Percentiles rank a stretch among this genome's conserved stretches.
These are phyloP conservation scores for Liposcelis brunnea DNA, from an alignment of 2,888 invertebrate genomes.

Conservation along the genomic window DNA sequence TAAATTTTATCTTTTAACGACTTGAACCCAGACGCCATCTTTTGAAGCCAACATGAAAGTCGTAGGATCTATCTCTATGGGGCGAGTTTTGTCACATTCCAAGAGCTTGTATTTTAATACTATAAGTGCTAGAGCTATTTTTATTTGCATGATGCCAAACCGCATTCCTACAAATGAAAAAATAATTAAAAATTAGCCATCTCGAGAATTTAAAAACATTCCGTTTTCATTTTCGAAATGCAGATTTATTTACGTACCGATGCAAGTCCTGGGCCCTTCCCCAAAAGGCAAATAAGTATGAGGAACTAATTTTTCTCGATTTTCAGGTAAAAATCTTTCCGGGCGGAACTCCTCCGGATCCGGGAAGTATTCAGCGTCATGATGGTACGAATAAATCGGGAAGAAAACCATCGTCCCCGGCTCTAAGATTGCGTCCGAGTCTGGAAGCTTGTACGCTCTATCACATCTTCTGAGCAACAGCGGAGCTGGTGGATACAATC, in stretches of 20 bases:
- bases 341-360: conserved; percentile 43
- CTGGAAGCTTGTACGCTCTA: conserved; percentile 20
- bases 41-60: neutral
- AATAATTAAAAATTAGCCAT: neutral
- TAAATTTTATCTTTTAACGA: conserved; percentile 10
- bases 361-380: conserved; percentile 38
- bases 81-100: conserved; percentile 14
- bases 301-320: conserved; percentile 32
- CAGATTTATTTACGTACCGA: conserved; percentile 26
- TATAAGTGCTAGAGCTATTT: conserved; percentile 32
- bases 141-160: conserved; percentile 36
- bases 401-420: conserved; percentile 29
- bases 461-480: conserved; percentile 24
- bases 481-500: conserved; percentile 25
- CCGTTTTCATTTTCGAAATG: neutral
- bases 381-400: conserved; percentile 38
- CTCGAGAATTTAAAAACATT: neutral
- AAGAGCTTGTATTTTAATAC: conserved; percentile 22
- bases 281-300: conserved; percentile 39
- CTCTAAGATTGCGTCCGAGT: conserved; percentile 12
- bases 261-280: conserved; percentile 37
- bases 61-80: conserved; percentile 12
- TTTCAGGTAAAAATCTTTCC: conserved; percentile 36
- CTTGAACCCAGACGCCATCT: neutral
- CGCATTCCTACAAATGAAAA: conserved; percentile 29